phyloP scores from a whole-genome alignment of 2,797 vertebrate species.

The Liasis olivaceus region DNA sequence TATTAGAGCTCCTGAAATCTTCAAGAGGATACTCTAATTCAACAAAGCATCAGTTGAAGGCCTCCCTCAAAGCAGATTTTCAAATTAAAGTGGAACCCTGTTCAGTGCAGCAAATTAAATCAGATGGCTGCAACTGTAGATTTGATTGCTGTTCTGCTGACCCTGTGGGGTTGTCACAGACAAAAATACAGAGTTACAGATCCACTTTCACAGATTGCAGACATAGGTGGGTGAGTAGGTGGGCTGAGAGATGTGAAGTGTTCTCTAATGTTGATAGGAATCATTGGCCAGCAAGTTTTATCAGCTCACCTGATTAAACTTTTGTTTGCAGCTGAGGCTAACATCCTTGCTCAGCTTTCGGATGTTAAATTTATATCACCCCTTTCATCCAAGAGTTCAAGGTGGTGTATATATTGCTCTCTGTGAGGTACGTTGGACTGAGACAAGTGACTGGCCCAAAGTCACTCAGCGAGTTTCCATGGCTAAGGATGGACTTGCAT shows the following conservation, averaged over 20 bases:
- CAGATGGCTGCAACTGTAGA: neutral
- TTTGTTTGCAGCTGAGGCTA: neutral
- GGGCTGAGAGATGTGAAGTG: neutral
- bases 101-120: neutral
- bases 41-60: neutral
- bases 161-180: neutral
- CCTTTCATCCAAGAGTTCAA: neutral
- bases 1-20: neutral
- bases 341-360: neutral
- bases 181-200: neutral
- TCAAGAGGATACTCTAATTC: neutral
- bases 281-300: neutral
- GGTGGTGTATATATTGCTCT: neutral
- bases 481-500: neutral
- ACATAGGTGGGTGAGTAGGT: neutral
- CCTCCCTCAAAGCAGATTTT: neutral
- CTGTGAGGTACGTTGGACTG: neutral
- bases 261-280: neutral
- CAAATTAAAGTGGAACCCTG: neutral
- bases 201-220: neutral
- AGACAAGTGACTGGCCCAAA: neutral
- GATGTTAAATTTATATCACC: neutral
- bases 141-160: neutral
- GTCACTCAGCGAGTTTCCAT: neutral
- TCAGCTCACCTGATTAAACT: neutral